Evolutionary conservation across 2,797 vertebrate species (phyloP).

Genomic region (Danio tinwini): DNA sequence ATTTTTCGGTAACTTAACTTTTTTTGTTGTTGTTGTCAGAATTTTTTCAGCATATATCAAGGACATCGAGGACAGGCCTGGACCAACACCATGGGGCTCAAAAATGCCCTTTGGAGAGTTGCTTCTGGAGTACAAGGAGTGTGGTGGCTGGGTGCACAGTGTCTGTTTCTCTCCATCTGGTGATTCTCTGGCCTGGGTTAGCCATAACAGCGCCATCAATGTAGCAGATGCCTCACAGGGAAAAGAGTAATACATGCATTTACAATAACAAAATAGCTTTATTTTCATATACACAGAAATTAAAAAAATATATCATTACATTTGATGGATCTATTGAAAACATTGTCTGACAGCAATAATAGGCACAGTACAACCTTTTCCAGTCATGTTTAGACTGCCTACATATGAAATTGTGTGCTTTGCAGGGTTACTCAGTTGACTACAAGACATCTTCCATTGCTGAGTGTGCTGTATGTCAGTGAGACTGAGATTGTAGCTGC

Average conservation of each 20-base stretch:
- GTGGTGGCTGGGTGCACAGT: conserved; percentile 84
- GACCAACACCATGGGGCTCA: conserved; percentile 81
- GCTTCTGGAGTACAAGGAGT: conserved; percentile 79
- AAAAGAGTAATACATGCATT: conserved; percentile 72
- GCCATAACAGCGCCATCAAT: conserved; percentile 82
- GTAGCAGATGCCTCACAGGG: conserved; percentile 76
- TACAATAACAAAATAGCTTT: neutral
- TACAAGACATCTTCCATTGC: conserved; percentile 69
- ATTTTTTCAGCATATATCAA: conserved; percentile 84
- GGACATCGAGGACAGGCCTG: conserved; percentile 84
- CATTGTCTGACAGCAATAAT: neutral
- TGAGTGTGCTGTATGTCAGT: conserved; percentile 73
- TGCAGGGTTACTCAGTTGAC: conserved; percentile 78
- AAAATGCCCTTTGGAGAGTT: conserved; percentile 86
- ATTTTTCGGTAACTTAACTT: neutral
- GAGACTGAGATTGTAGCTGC: conserved; percentile 76
- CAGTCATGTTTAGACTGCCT: conserved; percentile 11
- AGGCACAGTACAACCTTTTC: neutral
- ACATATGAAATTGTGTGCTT: conserved; percentile 21
- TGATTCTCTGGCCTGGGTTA: conserved; percentile 80
- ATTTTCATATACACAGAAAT: too few relatives aligned
- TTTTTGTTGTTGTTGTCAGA: conserved; percentile 58
- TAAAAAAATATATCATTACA: too few relatives aligned
- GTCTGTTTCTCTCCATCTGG: conserved; percentile 82
- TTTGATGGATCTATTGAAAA: neutral